Base-by-base conservation (phyloP, 2,888 invertebrate species). In the Gonocerus acuteangulatus region DNA sequence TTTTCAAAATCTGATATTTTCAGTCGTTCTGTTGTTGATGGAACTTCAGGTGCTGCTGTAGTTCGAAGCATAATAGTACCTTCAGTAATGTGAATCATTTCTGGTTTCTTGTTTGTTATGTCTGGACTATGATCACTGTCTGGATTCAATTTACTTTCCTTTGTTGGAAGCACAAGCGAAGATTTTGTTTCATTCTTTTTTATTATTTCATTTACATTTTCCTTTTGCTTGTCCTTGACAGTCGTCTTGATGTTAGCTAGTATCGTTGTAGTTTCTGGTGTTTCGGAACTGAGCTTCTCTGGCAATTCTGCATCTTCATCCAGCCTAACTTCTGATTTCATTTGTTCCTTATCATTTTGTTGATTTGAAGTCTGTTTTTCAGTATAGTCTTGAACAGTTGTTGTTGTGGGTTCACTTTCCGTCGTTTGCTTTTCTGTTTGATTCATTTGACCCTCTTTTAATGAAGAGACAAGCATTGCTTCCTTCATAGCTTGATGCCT, bases 111-210 rank as follows among this genome's bases (percentile, higher is more conserved):
- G 2, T 16, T 19, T 9, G 4, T n/a, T n/a, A 39, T 11, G 13
- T 22, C 11, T 7, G n/a, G 1, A 15, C 2, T 21, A 19, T 22
- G 45, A 4, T 47, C 57, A 27, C 58, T 61, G 47, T 67, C 69
- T 15, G 67, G 68, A 54, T 62, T 66, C 39, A 68, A 59, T 61
- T 67, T 64, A 48, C 64, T 68, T 45, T 67, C 67, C 52, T 67
- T 67, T 6, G 63, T 63, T 34, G 66, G 66, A 13, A 45, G 16
- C 2, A 19, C 49, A 4, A 47, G 16, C 11, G 32, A 32, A 6
- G 32, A 6, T 22, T 59, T 57, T 3, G 16, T 23, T 34, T 57
- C 57, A 27, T 16, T 34, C 18, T 57, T 47, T 34, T 51, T 51
- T n/a, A 1, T 51, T n/a, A 16, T 36, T 6, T 19, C 36, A 15